Conservation (phyloP, 1,140 invertebrate genomes). For the Leptopilina boulardi region DNA sequence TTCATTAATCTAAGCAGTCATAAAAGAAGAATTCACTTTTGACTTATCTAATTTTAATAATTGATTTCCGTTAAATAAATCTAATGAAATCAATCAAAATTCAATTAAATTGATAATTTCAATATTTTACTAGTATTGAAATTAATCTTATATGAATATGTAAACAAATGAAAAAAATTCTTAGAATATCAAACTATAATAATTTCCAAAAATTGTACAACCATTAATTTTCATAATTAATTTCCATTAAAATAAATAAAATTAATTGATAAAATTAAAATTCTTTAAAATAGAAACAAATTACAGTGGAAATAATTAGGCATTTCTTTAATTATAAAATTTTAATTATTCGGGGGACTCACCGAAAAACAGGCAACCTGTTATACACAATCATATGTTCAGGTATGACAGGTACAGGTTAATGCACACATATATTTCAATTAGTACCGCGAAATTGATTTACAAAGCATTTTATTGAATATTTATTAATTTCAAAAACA, state of each 20-base stretch:
- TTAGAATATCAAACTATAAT: too few relatives aligned
- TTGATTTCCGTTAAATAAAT: neutral
- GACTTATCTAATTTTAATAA: conserved; percentile 19
- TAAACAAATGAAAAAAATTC: too few relatives aligned
- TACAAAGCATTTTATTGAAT: neutral
- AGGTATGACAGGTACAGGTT: neutral
- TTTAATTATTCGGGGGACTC: neutral
- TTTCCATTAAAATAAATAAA: too few relatives aligned
- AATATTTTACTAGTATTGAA: too few relatives aligned
- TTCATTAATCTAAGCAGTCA: conserved; percentile 8
- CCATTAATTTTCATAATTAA: too few relatives aligned
- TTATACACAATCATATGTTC: neutral
- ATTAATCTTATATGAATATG: too few relatives aligned
- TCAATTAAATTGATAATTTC: neutral
- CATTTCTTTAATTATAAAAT: neutral
- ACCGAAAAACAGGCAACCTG: neutral
- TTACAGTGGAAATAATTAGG: too few relatives aligned
- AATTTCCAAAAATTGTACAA: too few relatives aligned
- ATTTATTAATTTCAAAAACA: neutral
- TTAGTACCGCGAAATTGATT: neutral
- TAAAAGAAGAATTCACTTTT: conserved; percentile 3
- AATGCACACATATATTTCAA: neutral
- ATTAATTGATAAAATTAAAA: too few relatives aligned
- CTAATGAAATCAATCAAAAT: neutral
- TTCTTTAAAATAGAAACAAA: too few relatives aligned